Base-by-base conservation (phyloP, 2,797 vertebrate species). In the Mus caroli region DNA sequence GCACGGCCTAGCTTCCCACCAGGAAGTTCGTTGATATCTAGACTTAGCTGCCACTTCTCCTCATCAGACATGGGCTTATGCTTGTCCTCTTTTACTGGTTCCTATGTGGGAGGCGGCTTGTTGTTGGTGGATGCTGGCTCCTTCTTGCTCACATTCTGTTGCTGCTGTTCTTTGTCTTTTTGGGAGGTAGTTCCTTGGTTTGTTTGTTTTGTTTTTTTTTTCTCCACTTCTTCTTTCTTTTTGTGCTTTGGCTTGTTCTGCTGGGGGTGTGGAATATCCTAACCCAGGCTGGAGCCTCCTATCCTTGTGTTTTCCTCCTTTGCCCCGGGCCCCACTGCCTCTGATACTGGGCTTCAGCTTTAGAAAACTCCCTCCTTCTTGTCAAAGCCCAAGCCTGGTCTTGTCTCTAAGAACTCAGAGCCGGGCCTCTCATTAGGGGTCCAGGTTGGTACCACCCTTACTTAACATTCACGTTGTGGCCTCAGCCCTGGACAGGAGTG, bases 11-110 rank as follows among this genome's bases (percentile, higher is more conserved):
- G 98, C 92, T 99, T 99, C 97, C 99, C 99, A 0, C 99, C 99
- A 0, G 99, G 99, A 24, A 99, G 99, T 97, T 99, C 99, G 98
- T 99, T 99, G 98, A 99, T 99, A 98, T 99, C 99, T 98, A 99
- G 97, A 97, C 99, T 99, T 75, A 99, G 99, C 97, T 99, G 99
- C 34, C 99, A 98, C 97, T 99, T 99, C 97, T 99, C 99, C 97
- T 99, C 99, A 0, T 99, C 99, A 0, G 99, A 99, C 99, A 99
- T 99, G 50, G 99, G 99, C 22, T 99, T 99, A 98, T 99, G 99
- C 86, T 99, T 99, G 40, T 99, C 99, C 78, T 99, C 98, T 95
- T 99, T 99, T n/a, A 99, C 99, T 0, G 99, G 99, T 82, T 99
- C 99, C 50, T 99, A 99, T n/a, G 97, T 95, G 0, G 97, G 98